Evolutionary conservation across 2,113 vertebrate genomes (phyloP).

Genomic region (Chaenogobius annularis): DNA sequence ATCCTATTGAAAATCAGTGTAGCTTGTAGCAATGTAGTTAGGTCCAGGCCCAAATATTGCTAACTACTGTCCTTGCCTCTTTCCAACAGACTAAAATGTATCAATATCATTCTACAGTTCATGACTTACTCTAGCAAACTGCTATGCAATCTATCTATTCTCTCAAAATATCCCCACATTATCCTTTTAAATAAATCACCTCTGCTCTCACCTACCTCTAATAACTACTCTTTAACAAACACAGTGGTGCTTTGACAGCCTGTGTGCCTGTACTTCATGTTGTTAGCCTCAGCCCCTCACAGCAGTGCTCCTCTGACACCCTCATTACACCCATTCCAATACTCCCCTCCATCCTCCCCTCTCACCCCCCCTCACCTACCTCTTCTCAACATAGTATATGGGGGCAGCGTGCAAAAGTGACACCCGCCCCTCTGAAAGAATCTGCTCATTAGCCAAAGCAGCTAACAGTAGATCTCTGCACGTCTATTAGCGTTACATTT

Average conservation of each 20-base stretch:
- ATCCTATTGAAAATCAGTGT: not conserved
- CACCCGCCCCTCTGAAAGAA: conserved; percentile 64
- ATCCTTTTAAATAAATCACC: not conserved
- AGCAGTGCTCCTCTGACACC: conserved; percentile 42
- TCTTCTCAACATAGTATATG: conserved; percentile 48
- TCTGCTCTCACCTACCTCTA: not conserved
- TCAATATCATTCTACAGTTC: not conserved
- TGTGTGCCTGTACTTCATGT: conserved; percentile 6
- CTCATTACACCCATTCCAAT: conserved; percentile 65
- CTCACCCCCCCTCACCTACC: conserved; percentile 25
- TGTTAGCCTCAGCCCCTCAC: conserved; percentile 31
- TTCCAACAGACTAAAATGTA: not conserved
- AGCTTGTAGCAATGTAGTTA: not conserved
- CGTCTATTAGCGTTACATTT: conserved; percentile 74
- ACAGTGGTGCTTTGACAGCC: conserved; percentile 16
- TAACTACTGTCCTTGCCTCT: not conserved
- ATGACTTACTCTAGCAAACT: not conserved
- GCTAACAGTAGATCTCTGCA: conserved; percentile 69
- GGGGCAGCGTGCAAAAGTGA: conserved; percentile 56
- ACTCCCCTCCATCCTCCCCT: conserved; percentile 52
- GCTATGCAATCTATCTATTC: not conserved
- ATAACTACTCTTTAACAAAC: conserved; percentile 6
- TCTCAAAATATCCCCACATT: not conserved
- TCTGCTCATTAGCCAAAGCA: conserved; percentile 68
- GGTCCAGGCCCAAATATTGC: not conserved